A percentile compares a stretch with the other conserved stretches of the same genome.
These are phyloP conservation scores for Sicus ferrugineus DNA, from an alignment of 2,888 invertebrate species.

Conservation along the genomic window DNA sequence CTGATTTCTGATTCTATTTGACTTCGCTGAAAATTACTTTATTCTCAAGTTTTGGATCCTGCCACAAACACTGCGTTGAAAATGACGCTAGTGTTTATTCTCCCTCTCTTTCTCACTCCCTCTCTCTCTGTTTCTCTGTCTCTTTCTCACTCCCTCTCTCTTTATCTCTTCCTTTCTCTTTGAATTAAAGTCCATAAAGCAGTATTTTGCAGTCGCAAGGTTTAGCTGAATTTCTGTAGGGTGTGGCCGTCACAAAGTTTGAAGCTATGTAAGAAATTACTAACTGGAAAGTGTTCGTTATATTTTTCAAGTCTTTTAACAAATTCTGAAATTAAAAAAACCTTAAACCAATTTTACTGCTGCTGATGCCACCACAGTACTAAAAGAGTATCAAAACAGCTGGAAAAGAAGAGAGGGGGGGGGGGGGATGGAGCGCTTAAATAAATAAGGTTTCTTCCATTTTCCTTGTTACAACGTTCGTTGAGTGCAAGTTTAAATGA, in stretches of 20 bases:
- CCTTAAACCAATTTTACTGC: background rate
- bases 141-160: background rate
- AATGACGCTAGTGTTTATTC: too few relatives aligned
- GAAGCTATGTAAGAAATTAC: background rate
- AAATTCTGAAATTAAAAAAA: background rate
- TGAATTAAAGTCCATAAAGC: too few relatives aligned
- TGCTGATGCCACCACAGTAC: background rate
- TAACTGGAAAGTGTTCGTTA: background rate
- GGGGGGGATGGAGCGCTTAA: background rate
- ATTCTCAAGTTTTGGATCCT: too few relatives aligned
- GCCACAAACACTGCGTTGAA: too few relatives aligned
- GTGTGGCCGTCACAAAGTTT: conserved; percentile 3
- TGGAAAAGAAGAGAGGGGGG: background rate
- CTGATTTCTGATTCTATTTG: too few relatives aligned
- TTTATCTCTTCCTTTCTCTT: background rate
- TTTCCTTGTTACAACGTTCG: background rate
- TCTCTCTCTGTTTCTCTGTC: too few relatives aligned
- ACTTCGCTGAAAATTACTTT: too few relatives aligned
- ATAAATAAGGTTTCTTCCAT: background rate
- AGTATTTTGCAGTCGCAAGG: background rate
- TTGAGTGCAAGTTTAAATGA: background rate
- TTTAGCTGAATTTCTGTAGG: background rate
- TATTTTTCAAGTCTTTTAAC: background rate
- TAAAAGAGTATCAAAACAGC: background rate
- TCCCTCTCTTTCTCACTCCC: too few relatives aligned